Conservation (phyloP, 2,113 vertebrate genomes). For the Lampris incognitus region DNA sequence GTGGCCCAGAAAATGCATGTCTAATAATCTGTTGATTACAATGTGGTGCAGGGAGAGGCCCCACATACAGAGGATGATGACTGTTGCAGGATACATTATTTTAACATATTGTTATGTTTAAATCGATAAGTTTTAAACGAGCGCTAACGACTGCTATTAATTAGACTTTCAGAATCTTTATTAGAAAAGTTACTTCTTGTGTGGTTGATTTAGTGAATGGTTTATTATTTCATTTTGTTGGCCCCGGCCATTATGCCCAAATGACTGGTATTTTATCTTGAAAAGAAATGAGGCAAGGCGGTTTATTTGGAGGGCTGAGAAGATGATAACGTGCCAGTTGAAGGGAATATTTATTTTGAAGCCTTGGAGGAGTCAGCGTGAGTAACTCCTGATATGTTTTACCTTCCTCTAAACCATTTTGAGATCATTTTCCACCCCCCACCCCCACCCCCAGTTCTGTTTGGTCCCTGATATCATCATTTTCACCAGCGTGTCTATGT, state of each 20-base stretch:
- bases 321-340: conserved; percentile 60
- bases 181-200: conserved; percentile 76
- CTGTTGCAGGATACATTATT: conserved; percentile 81
- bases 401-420: conserved; percentile 58
- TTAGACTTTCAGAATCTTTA: conserved; percentile 78
- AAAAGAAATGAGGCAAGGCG: conserved; percentile 69
- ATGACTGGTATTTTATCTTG: conserved; percentile 81
- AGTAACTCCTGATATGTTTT: conserved; percentile 59
- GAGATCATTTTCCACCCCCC: conserved; percentile 51
- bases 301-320: conserved; percentile 73
- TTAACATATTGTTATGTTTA: conserved; percentile 82
- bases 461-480: conserved; percentile 69
- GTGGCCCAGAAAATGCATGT: conserved; percentile 95
- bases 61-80: conserved; percentile 56
- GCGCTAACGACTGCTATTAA: conserved; percentile 82
- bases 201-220: conserved; percentile 79
- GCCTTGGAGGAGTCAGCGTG: conserved; percentile 55
- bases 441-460: conserved; percentile 42
- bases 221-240: conserved; percentile 78
- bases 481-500: conserved; percentile 79
- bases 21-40: conserved; percentile 99
- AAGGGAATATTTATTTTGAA: conserved; percentile 79
- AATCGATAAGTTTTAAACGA: conserved; percentile 83
- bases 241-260: conserved; percentile 71
- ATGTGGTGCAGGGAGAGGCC: conserved; percentile 81